Conservation (phyloP, 2,888 invertebrate species). For the Allophyes oxyacanthae region DNA sequence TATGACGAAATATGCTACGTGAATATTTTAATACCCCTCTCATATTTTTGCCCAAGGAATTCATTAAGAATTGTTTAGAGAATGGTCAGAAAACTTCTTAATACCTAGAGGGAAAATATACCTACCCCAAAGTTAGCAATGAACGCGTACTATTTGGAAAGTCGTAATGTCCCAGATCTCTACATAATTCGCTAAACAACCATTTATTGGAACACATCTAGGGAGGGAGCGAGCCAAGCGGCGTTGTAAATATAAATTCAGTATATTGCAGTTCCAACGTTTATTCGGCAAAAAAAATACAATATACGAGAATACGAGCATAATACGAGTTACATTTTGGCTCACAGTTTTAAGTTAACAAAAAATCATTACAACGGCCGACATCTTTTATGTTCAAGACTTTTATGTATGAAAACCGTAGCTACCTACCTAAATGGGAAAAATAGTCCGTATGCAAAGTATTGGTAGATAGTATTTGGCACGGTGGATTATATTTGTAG, state of each 20-base stretch:
- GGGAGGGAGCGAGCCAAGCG: constrained; percentile 57
- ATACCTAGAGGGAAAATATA: constrained; percentile 51
- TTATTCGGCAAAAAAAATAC: constrained; percentile 61
- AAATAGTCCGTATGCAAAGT: constrained; percentile 9
- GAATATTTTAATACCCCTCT: constrained; percentile 15
- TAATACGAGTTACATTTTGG: constrained; percentile 46
- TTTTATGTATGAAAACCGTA: constrained; percentile 9
- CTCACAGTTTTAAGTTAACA: constrained; percentile 37
- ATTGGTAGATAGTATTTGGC: constrained; percentile 34
- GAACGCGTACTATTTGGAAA: constrained; percentile 55
- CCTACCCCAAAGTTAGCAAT: constrained; percentile 59
- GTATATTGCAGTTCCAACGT: constrained; percentile 59
- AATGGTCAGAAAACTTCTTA: constrained; percentile 55
- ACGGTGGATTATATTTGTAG: constrained; percentile 12
- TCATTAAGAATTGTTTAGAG: constrained; percentile 41
- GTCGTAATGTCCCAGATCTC: constrained; percentile 41
- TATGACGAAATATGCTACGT: constrained; percentile 31
- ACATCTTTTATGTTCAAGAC: constrained; percentile 21
- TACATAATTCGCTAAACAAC: constrained; percentile 53
- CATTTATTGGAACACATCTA: constrained; percentile 61
- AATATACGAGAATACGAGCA: too few relatives aligned
- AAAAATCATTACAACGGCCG: constrained; percentile 30
- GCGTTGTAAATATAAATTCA: constrained; percentile 62
- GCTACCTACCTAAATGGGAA: too few relatives aligned
- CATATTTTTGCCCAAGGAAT: constrained; percentile 10